Conservation (phyloP, 37 sponge, comb jelly and placozoan genomes). For the Haliclona indistincta region DNA sequence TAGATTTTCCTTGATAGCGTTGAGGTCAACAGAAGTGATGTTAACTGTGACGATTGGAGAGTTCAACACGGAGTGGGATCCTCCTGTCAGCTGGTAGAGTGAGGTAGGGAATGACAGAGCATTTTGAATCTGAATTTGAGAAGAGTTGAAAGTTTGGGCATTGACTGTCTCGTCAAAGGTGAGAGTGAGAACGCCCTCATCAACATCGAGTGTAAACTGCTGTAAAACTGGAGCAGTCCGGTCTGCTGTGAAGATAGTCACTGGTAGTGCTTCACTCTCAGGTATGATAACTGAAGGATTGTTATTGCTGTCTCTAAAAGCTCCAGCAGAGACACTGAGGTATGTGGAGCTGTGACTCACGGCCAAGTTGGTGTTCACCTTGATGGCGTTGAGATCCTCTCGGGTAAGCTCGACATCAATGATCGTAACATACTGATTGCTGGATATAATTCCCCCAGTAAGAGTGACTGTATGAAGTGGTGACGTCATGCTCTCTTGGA, state of each 20-base stretch:
- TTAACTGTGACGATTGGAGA: constrained; percentile 58
- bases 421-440: constrained; percentile 33
- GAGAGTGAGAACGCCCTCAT: constrained; percentile 49
- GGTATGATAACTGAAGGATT: constrained; percentile 52
- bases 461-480: constrained; percentile 38
- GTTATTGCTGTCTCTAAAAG: constrained; percentile 55
- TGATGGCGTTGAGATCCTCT: constrained; percentile 81
- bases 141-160: constrained; percentile 55
- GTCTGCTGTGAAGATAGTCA: constrained; percentile 31
- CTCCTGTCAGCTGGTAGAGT: constrained; percentile 52
- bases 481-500: constrained; percentile 30
- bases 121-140: constrained; percentile 33
- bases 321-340: constrained; percentile 39
- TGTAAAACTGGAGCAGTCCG: constrained; percentile 46
- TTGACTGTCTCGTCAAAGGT: constrained; percentile 87
- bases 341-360: constrained; percentile 53
- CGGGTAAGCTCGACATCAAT: constrained; percentile 54
- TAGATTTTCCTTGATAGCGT: constrained; percentile 66
- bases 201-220: constrained; percentile 66
- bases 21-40: constrained; percentile 66
- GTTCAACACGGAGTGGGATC: constrained; percentile 31
- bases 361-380: constrained; percentile 52
- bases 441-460: constrained; percentile 60
- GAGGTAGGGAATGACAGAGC: constrained; percentile 5
- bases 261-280: neutral